A percentile compares a stretch with the other conserved stretches of the same genome.
phyloP scores from a whole-genome alignment of 2,888 invertebrate genomes.

The Yponomeuta evonymella region DNA sequence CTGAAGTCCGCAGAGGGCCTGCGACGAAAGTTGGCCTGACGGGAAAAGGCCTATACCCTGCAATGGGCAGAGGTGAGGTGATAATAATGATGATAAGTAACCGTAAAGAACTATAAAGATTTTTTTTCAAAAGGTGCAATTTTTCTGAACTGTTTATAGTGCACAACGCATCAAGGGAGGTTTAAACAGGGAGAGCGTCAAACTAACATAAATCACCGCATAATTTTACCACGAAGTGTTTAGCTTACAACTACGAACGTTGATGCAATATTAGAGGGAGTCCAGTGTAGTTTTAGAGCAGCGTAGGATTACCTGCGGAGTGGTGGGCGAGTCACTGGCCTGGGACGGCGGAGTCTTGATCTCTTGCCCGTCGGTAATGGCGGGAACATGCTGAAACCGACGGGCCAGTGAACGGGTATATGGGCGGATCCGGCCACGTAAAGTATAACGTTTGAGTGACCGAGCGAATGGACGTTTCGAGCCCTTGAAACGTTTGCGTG shows the following conservation, averaged over 20 bases:
- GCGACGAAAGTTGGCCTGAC: no score
- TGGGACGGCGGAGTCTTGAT: conserved; percentile 51
- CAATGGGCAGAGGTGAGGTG: no score
- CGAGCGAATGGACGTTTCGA: neutral
- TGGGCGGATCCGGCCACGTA: neutral
- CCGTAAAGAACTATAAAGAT: no score
- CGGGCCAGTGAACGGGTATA: neutral
- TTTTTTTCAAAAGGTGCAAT: no score
- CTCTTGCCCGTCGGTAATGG: conserved; percentile 66
- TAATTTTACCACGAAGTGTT: neutral
- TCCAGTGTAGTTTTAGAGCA: neutral
- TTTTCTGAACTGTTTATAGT: no score
- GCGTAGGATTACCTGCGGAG: conserved; percentile 48
- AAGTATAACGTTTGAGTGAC: neutral
- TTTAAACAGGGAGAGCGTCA: neutral
- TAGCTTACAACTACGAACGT: neutral
- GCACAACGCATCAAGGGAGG: no score
- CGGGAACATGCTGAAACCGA: conserved; percentile 61
- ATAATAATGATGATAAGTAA: no score
- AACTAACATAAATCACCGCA: neutral
- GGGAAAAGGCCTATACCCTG: no score
- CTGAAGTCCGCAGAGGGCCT: no score
- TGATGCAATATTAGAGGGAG: neutral
- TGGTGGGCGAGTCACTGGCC: conserved; percentile 49
- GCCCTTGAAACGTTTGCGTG: neutral